Conservation (phyloP, 2,113 vertebrate species). For the Sinocyclocheilus rhinocerous region DNA sequence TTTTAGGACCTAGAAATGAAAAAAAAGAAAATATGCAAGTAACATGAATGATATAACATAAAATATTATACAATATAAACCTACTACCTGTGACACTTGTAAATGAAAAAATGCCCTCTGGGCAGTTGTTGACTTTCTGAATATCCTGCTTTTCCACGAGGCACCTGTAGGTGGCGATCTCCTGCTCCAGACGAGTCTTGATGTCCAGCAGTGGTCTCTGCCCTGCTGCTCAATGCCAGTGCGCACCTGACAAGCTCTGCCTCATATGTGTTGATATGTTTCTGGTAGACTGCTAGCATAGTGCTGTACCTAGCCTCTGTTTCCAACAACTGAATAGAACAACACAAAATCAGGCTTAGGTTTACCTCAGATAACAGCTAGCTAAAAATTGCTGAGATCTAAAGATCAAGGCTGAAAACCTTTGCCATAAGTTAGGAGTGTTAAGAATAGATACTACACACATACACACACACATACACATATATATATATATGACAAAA, state of each 20-base stretch:
- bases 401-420: background rate
- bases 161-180: constrained; percentile 79
- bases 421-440: background rate
- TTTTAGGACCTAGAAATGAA: background rate
- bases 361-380: background rate
- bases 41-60: background rate
- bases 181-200: constrained; percentile 74
- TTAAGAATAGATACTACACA: background rate
- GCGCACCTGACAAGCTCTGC: constrained; percentile 70
- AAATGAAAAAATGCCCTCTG: background rate
- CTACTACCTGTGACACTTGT: background rate
- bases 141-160: constrained; percentile 78
- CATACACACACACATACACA: no score
- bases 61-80: background rate
- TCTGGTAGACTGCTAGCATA: constrained; percentile 73
- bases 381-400: background rate
- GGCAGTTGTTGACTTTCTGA: no score
- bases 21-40: background rate
- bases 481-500: no score
- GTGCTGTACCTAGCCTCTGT: constrained; percentile 73
- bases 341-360: background rate
- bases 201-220: constrained; percentile 66
- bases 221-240: constrained; percentile 76
- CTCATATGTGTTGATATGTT: constrained; percentile 75
- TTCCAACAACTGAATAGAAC: constrained; percentile 60